Evolutionary conservation across 1,140 invertebrate species (phyloP).

Genomic region (Dendrolimus punctatus): DNA sequence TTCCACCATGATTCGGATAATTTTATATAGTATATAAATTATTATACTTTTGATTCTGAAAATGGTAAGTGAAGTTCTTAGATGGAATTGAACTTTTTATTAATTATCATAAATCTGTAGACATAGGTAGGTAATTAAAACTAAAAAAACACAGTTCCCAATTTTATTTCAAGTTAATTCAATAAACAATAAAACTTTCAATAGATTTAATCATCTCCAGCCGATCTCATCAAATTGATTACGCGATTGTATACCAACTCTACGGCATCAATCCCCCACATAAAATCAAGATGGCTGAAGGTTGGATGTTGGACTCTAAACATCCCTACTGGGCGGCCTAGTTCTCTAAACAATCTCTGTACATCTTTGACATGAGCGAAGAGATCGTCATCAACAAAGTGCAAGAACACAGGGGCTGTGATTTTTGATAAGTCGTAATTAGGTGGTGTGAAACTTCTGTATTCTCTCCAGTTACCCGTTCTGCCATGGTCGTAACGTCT

Average conservation of each 20-base stretch:
- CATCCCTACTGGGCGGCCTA: slow-evolving; percentile 71
- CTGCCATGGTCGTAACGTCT: slow-evolving; percentile 77
- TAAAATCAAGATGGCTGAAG: slow-evolving; percentile 74
- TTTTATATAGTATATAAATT: too few relatives aligned
- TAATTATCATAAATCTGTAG: too few relatives aligned
- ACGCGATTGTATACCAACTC: slow-evolving; percentile 54
- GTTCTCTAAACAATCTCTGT: slow-evolving; percentile 69
- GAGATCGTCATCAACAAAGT: slow-evolving; percentile 82
- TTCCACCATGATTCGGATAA: too few relatives aligned
- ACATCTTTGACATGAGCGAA: slow-evolving; percentile 76
- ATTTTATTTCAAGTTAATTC: too few relatives aligned
- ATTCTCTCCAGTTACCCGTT: slow-evolving; percentile 67
- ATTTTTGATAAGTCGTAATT: slow-evolving; percentile 74
- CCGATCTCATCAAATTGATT: slow-evolving; percentile 48
- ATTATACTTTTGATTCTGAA: too few relatives aligned
- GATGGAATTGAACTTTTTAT: too few relatives aligned
- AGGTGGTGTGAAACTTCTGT: slow-evolving; percentile 71
- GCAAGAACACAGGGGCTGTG: slow-evolving; percentile 77
- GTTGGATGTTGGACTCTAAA: slow-evolving; percentile 59
- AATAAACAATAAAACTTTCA: not conserved
- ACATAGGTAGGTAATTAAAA: too few relatives aligned
- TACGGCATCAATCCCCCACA: slow-evolving; percentile 72
- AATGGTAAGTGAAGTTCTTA: too few relatives aligned
- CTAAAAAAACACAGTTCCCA: too few relatives aligned
- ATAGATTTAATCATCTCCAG: slow-evolving; percentile 13